phyloP scores from a whole-genome alignment of 2,888 invertebrate species.

The Ophion ellenae region DNA sequence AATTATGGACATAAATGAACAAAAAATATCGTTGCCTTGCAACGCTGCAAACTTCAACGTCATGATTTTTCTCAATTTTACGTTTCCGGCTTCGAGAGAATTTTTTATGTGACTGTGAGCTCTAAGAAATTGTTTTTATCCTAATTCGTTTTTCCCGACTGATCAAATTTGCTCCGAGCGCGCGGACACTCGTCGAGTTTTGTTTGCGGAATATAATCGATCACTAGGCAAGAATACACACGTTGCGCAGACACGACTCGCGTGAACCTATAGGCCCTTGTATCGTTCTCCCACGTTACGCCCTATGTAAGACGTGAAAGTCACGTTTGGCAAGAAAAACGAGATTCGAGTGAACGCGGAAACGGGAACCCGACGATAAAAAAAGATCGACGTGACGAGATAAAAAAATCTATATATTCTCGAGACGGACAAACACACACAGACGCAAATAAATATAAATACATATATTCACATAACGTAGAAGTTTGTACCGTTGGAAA shows the following conservation, averaged over 20 bases:
- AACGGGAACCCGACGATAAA: neutral
- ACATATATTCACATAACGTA: neutral
- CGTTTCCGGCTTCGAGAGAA: too few species aligned
- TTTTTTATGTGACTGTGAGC: too few species aligned
- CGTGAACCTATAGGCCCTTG: neutral
- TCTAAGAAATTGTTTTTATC: too few species aligned
- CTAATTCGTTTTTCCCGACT: too few species aligned
- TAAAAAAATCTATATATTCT: slow-evolving; percentile 21
- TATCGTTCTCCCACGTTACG: neutral
- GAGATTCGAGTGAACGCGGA: slow-evolving; percentile 48
- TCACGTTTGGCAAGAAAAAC: slow-evolving; percentile 49
- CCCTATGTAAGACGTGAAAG: slow-evolving; percentile 34
- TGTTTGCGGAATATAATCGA: neutral
- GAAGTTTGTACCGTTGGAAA: neutral
- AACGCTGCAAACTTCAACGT: too few species aligned
- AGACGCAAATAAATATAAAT: neutral
- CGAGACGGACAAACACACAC: neutral
- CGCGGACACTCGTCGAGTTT: too few species aligned
- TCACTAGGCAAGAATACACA: neutral
- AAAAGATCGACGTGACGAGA: slow-evolving; percentile 50
- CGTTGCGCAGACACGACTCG: neutral
- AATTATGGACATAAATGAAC: too few species aligned
- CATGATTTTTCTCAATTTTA: too few species aligned
- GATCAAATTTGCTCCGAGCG: too few species aligned
- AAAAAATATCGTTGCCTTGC: too few species aligned